Evolutionary conservation across 2,888 invertebrate species (phyloP).

Genomic region (Aplocera efformata): DNA sequence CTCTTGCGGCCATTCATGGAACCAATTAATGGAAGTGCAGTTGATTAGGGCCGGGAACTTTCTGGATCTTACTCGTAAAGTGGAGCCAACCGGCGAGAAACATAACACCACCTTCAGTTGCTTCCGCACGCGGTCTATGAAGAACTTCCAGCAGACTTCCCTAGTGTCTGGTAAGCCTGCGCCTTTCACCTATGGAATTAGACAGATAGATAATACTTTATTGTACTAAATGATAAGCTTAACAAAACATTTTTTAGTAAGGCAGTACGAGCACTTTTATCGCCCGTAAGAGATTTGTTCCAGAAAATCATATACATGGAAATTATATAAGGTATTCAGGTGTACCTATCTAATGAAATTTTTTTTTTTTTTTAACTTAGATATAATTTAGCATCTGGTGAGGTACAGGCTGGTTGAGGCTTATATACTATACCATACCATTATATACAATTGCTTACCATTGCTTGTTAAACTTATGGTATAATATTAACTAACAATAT

Average conservation of each 20-base stretch:
- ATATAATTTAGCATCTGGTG: too few relatives aligned
- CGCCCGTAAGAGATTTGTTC: too few relatives aligned
- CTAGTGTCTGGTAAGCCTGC: slow-evolving; percentile 94
- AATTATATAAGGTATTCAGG: too few relatives aligned
- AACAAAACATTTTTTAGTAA: neutral
- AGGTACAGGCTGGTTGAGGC: too few relatives aligned
- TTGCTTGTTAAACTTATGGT: too few relatives aligned
- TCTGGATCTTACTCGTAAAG: slow-evolving; percentile 92
- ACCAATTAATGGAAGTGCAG: slow-evolving; percentile 98
- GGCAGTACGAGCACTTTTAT: neutral
- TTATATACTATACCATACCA: too few relatives aligned
- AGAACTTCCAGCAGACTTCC: slow-evolving; percentile 99
- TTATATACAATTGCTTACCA: too few relatives aligned
- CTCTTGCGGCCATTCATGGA: slow-evolving; percentile 99
- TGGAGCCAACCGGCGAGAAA: slow-evolving; percentile 98
- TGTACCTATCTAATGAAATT: too few relatives aligned
- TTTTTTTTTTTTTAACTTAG: too few relatives aligned
- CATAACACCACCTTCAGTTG: slow-evolving; percentile 96
- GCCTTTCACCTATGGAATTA: slow-evolving; percentile 83
- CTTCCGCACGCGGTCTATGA: slow-evolving; percentile 95
- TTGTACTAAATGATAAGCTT: neutral
- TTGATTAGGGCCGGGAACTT: slow-evolving; percentile 98
- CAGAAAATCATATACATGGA: too few relatives aligned
- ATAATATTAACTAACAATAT: too few relatives aligned
- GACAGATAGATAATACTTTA: too few relatives aligned